Conservation (phyloP, 2,113 vertebrate genomes). For the Passerina amoena region DNA sequence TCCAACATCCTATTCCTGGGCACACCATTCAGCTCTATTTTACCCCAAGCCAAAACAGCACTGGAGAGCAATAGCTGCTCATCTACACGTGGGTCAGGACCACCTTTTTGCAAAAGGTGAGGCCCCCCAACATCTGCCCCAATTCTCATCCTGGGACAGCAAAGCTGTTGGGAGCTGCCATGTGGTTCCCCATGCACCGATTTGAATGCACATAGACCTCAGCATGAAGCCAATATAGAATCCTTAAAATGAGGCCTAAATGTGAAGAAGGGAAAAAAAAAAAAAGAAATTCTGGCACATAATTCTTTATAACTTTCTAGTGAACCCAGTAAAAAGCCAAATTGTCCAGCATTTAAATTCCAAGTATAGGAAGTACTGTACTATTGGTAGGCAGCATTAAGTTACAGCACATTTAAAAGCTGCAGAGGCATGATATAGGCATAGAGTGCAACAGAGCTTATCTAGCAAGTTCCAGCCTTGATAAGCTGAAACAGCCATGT, state of each 20-base stretch:
- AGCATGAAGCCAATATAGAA: neutral
- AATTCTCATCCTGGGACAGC: neutral
- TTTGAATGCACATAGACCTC: neutral
- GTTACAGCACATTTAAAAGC: neutral
- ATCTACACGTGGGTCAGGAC: accelerated
- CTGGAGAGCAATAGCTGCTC: neutral
- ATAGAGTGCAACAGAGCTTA: neutral
- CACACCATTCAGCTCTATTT: neutral
- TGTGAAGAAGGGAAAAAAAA: neutral
- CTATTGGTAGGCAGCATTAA: neutral
- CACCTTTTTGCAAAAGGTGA: neutral
- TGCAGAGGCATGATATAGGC: neutral
- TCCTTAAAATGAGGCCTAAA: neutral
- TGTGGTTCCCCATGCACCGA: accelerated
- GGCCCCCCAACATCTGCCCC: too few relatives aligned
- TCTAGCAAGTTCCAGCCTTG: neutral
- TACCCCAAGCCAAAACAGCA: neutral
- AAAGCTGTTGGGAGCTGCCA: neutral
- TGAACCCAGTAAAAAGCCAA: neutral
- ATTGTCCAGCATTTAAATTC: neutral
- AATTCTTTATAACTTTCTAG: neutral
- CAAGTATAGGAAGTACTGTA: neutral
- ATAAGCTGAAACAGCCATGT: neutral
- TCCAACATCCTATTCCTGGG: neutral
- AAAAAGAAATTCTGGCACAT: neutral